A percentile compares a stretch with the other conserved stretches of the same genome.
These are phyloP conservation scores for Drosophila leonis DNA, from an alignment of 2,888 invertebrate genomes.

Conservation along the genomic window DNA sequence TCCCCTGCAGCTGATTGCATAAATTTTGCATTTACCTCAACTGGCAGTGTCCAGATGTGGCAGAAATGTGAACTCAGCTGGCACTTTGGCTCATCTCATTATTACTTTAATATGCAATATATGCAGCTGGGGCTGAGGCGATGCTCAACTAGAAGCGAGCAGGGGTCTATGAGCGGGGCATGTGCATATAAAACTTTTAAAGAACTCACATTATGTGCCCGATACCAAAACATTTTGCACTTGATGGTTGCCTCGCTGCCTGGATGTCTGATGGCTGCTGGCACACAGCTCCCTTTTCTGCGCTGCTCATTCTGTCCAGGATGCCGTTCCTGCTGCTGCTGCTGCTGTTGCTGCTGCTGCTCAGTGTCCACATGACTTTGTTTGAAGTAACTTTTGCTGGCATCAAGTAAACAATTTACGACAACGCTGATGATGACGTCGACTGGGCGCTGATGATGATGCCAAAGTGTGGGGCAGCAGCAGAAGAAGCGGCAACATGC, in stretches of 20 bases:
- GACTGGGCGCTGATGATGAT: conserved; percentile 55
- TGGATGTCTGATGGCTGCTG: conserved; percentile 29
- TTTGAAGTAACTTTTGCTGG: conserved; percentile 77
- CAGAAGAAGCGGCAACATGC: neutral
- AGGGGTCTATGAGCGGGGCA: conserved; percentile 23
- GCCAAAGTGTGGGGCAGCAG: neutral
- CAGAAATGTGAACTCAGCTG: conserved; percentile 38
- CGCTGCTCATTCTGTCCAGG: neutral
- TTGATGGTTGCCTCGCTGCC: conserved; percentile 55
- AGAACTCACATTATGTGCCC: conserved; percentile 74
- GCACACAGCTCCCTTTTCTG: neutral
- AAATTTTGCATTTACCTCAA: conserved; percentile 36
- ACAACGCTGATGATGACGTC: conserved; percentile 79
- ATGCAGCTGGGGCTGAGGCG: conserved; percentile 21
- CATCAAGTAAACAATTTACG: conserved; percentile 80
- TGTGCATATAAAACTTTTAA: conserved; percentile 74
- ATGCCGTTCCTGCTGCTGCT: conserved; percentile 15
- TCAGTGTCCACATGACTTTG: conserved; percentile 77
- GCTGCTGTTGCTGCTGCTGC: conserved; percentile 42
- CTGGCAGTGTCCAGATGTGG: conserved; percentile 45
- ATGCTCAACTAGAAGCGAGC: neutral
- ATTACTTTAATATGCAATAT: conserved; percentile 61
- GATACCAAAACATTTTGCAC: conserved; percentile 62
- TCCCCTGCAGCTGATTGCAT: conserved; percentile 44
- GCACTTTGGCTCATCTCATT: conserved; percentile 59